Base-by-base conservation (phyloP, 2,797 vertebrate species). In the Myiotriccus ornatus region DNA sequence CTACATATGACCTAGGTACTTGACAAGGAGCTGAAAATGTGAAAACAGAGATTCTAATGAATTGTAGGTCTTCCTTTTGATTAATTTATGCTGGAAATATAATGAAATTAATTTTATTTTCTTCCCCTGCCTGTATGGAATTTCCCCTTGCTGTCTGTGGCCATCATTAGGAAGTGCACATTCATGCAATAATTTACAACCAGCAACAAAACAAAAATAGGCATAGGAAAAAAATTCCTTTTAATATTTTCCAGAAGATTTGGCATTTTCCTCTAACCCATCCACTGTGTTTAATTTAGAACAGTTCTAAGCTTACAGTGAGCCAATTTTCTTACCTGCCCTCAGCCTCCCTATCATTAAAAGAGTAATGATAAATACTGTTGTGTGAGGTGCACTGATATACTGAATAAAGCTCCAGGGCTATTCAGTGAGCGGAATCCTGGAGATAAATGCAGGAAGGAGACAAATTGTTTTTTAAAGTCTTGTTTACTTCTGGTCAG, bases 101-200 rank as follows among this genome's bases (percentile, higher is more conserved):
- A 47, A 53, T 80, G n/a, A 95, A 92, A 97, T 95, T 89, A 94
- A 95, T 96, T 88, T 79, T 69, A 78, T 71, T 87, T 96, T 96
- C 91, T 89, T 97, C 92, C 87, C 34, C 85, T 95, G 94, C 70
- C 79, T 88, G 69, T 84, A 70, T 79, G 94, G 94, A 95, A 97
- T 95, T 97, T 97, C 94, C 94, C 91, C 15, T 95, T 67, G 44
- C 84, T 86, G 73, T 95, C 93, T 76, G 65, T 55, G 91, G 55
- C 84, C 87, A 92, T 91, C 89, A 77, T 91, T 91, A 94, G 93
- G 92, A 96, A 97, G 89, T 94, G 47, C 87, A 94, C 83, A 73
- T 92, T 90, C 90, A 63, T 78, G 55, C 6, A 86, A 55, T 96
- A 96, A 96, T 96, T 96, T 95, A 96, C 80, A 96, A 79, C 90